Conservation (phyloP, 2,113 vertebrate genomes). For the Chionodraco myersi region DNA sequence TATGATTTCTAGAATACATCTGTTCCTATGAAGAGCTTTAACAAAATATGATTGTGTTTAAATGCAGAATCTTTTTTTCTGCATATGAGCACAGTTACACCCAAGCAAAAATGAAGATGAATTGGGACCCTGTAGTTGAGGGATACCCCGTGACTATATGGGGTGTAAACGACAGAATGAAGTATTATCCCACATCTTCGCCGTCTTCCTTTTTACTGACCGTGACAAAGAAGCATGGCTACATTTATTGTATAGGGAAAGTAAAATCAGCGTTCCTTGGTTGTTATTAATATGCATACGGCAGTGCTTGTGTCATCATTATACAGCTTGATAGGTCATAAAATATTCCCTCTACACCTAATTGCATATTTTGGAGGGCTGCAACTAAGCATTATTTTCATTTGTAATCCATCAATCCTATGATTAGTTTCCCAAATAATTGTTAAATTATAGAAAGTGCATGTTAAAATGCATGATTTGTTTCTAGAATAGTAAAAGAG, state of each 20-base stretch:
- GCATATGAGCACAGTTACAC: conserved; percentile 16
- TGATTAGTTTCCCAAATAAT: not conserved
- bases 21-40: conserved; percentile 7
- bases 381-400: not conserved
- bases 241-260: not conserved
- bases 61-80: not conserved
- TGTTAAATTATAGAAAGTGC: not conserved
- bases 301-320: not conserved
- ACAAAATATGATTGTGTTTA: conserved; percentile 12
- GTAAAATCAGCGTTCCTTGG: not conserved
- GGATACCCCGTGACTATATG: not conserved
- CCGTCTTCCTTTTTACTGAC: not conserved
- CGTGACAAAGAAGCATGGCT: not conserved
- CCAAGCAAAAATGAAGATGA: not conserved
- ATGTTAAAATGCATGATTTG: no score
- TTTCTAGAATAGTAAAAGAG: not conserved
- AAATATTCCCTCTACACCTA: not conserved
- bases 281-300: not conserved
- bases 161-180: conserved; percentile 1
- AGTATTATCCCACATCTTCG: not conserved
- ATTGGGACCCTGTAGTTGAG: not conserved
- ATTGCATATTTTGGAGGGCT: conserved; percentile 2
- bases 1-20: conserved; percentile 24
- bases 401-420: not conserved
- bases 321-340: not conserved